Conservation (phyloP, 2,113 vertebrate species). For the Sylvia atricapilla region DNA sequence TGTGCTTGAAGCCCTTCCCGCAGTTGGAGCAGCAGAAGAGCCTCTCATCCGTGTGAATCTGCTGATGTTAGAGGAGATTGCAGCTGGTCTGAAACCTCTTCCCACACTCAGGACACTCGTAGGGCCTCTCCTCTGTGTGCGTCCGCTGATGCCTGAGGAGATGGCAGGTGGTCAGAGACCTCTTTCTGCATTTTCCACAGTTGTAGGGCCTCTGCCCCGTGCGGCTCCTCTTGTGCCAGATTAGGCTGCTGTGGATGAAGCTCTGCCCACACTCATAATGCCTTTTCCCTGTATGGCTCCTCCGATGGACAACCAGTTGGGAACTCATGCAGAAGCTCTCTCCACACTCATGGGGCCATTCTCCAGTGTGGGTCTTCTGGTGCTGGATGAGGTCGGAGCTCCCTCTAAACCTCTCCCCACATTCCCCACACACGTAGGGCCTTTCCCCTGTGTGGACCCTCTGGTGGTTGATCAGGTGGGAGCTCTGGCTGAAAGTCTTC, state of each 20-base stretch:
- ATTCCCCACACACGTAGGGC: neutral
- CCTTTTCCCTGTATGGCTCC: too few relatives aligned
- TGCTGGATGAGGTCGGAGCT: neutral
- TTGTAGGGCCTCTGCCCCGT: neutral
- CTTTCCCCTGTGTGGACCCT: too few relatives aligned
- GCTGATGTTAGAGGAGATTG: neutral
- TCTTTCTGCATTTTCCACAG: neutral
- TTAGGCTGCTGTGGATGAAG: too few relatives aligned
- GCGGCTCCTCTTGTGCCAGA: neutral
- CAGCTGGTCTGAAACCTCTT: neutral
- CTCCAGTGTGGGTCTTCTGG: neutral
- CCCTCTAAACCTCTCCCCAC: neutral
- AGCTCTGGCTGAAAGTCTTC: neutral
- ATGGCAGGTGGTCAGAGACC: too few relatives aligned
- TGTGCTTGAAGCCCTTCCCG: neutral
- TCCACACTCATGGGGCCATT: neutral
- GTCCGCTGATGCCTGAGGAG: too few relatives aligned
- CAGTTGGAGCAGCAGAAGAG: neutral
- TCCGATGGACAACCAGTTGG: too few relatives aligned
- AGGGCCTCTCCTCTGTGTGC: too few relatives aligned
- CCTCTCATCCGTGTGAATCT: neutral
- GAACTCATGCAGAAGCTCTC: neutral
- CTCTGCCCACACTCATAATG: neutral
- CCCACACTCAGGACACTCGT: too few relatives aligned
- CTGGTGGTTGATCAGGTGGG: neutral